These are phyloP conservation scores for Pleuronectes platessa DNA, from an alignment of 2,113 vertebrate genomes.

Conservation along the genomic window DNA sequence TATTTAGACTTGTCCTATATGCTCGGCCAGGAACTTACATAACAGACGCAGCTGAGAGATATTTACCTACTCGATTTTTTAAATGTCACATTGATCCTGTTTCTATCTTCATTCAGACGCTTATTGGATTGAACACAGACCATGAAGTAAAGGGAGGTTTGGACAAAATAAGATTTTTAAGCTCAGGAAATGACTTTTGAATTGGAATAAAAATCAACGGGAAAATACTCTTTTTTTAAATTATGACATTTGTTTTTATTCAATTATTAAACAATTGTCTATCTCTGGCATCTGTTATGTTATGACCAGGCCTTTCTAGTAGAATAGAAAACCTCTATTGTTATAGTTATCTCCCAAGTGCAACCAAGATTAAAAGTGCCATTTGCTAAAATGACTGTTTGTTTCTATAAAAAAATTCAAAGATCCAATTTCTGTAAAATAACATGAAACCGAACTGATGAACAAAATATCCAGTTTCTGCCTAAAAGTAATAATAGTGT, in stretches of 20 bases:
- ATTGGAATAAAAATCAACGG: background rate
- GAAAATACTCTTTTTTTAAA: background rate
- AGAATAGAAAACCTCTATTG: too few species aligned
- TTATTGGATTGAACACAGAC: conserved; percentile 8
- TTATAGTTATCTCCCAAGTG: too few species aligned
- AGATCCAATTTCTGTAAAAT: too few species aligned
- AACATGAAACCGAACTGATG: too few species aligned
- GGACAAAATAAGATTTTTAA: conserved; percentile 30
- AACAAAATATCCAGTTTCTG: too few species aligned
- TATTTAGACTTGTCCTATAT: conserved; percentile 47
- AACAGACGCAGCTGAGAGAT: conserved; percentile 46
- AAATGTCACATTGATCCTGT: conserved; percentile 31
- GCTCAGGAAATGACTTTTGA: conserved; percentile 38
- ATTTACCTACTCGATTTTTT: conserved; percentile 20
- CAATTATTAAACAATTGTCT: conserved; percentile 17
- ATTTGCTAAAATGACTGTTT: too few species aligned
- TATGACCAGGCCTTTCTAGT: background rate
- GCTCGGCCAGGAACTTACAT: conserved; percentile 57
- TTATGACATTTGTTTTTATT: conserved; percentile 13
- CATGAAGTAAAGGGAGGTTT: conserved; percentile 31
- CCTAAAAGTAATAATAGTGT: too few species aligned
- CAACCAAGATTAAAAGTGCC: too few species aligned
- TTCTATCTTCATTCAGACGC: conserved; percentile 25
- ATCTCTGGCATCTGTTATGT: background rate
- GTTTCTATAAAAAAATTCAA: too few species aligned